Evolutionary conservation across 2,113 vertebrate species (phyloP), one percentile per base, ranked within the genome.

Genomic region (Ceuthmochares aereus): DNA sequence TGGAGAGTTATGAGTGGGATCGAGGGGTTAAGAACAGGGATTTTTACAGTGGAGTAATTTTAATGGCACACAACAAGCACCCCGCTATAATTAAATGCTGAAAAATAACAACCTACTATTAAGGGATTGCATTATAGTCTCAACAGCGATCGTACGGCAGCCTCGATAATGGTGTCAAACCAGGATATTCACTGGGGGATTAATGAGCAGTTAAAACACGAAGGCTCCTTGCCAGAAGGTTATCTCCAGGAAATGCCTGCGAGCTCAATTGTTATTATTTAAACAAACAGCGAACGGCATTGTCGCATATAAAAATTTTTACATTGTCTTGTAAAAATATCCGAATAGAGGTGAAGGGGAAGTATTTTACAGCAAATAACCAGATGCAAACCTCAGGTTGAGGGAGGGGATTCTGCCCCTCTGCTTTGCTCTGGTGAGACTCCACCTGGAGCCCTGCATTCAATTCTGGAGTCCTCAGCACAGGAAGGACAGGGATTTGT

Each of bases 211-310:
- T 68, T 89, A 59, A 70, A 91, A 59, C 54, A 45, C 2, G 1
- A 69, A 55, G 78, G 69, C 66, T 89, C n/a, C 81, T 90, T 13
- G 2, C 74, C 77, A 82, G 72, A 51, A 90, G 60, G 43, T 80
- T 92, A 29, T 79, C 89, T 87, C 30, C 91, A 87, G 89, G 91
- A 94, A 95, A 68, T 49, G 43, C 49, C 84, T 76, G 60, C 5
- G 2, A 82, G 69, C 77, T 76, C 3, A 2, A 6, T 63, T 60
- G 43, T 60, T 84, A 60, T 69, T 87, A 26, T 74, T 83, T 58
- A 91, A 94, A 72, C 37, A 92, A 95, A 95, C 87, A 89, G 37
- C 6, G 0, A 95, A 72, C 18, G 49, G 27, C 14, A 5, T 34
- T 36, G 74, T 20, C 60, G 66, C 87, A 79, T 76, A 26, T 69